Base-by-base conservation (phyloP, 2,888 invertebrate genomes). In the Agrochola lota region DNA sequence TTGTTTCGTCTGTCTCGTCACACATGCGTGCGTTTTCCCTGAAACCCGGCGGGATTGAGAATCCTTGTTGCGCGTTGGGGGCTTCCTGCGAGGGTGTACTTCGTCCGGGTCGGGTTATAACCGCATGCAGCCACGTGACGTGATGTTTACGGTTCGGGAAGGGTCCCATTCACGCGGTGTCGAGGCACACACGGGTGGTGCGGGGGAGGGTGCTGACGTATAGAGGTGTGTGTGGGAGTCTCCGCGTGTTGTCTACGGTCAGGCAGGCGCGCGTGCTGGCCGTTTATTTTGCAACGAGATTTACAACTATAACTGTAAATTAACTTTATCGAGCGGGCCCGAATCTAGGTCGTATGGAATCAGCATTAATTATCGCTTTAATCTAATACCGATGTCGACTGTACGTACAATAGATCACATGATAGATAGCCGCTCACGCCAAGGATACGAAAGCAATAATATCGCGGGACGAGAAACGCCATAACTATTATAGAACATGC, bases 291-390 rank as follows among this genome's bases (percentile, higher is more conserved):
- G 96, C 95, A 96, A 96, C 95, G 94, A 95, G 95, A 96, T 95
- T 96, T 96, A 96, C 95, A 95, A 95, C 95, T 95, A 96, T 95
- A 96, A 96, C 96, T 95, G 96, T 96, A 96, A 96, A 96, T 96
- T 96, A 96, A 95, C 94, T 96, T 95, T 95, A 95, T 95, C 96
- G 95, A 95, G 94, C 95, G 93, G 93, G 93, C 93, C 94, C 93
- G 94, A 95, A 96, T 94, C 94, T 96, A 95, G 96, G 96, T 96
- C 96, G 96, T 96, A 96, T 96, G 96, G 96, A 96, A 96, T 96
- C 96, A 96, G 95, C 96, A 96, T 96, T 96, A 96, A 96, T 96
- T 96, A 96, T 96, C 95, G 95, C 94, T 95, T 93, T 95, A 96
- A 96, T 96, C 96, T 96, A 93, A 94, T 94, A 95, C 94, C 95